Evolutionary conservation across 2,797 vertebrate genomes (phyloP), one percentile per base, ranked within the genome.

Genomic region (Hafferia zeledoni): DNA sequence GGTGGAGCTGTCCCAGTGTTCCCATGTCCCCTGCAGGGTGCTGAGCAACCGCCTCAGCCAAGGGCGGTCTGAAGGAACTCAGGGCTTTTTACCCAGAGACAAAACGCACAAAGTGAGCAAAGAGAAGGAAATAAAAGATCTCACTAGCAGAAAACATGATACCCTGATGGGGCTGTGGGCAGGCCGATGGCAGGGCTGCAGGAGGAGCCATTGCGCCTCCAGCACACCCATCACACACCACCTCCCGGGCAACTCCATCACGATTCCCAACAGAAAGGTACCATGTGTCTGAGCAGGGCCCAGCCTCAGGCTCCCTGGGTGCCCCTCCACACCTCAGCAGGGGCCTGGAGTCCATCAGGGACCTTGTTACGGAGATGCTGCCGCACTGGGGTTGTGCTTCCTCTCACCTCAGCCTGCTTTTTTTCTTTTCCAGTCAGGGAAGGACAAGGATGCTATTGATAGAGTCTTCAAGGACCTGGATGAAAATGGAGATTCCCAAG

Each of bases 391-490:
- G 6, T 28, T 20, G 3, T 69, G 24, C 39, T 11, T 0, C 24
- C 3, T 15, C 20, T 35, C 46, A 8, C 18, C 11, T 5, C 60
- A 83, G 28, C 43, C 35, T 56, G 39, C 9, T 60, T 25, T 72
- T 91, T 77, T 23, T 65, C 65, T 87, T 72, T 77, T 87, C 49
- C 77, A 98, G 97, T 89, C 28, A 1, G 95, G 97, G 6, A 98
- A 97, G 84, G 97, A 98, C 84, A 96, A 69, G 50, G 74, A 28
- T 0, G 64, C 93, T 1, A 89, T 97, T 64, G 97, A 98, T 33
- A 95, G 96, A 75, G 52, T 98, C 61, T 71, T 98, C 84, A 96
- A 97, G 55, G 76, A 95, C 47, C 95, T 98, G 93, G 98, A 98
- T 28, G 76, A 96, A 25, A 97, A 98, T 0, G 91, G 96, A 1